Percentiles rank a stretch among this genome's conserved stretches.
phyloP scores from a whole-genome alignment of 2,113 vertebrate genomes.

The Malaclemys terrapin region DNA sequence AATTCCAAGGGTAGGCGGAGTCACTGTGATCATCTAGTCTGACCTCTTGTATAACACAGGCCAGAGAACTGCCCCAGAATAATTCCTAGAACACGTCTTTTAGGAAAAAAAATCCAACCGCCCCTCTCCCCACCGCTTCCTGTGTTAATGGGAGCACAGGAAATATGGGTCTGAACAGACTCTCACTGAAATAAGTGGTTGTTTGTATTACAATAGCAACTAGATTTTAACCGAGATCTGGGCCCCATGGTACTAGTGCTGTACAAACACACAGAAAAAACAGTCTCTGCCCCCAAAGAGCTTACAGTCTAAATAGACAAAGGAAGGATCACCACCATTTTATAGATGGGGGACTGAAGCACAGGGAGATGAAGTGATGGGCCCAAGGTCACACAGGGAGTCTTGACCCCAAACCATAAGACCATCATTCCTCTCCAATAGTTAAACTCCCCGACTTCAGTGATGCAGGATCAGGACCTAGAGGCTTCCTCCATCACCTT shows the following conservation, averaged over 20 bases:
- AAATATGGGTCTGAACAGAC: rapidly evolving
- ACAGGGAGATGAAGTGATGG: not conserved
- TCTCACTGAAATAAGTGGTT: not conserved
- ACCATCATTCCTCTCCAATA: not conserved
- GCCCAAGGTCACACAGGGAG: not conserved
- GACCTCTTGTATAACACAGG: not conserved
- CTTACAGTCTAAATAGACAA: not conserved
- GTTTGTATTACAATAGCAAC: rapidly evolving
- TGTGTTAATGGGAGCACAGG: not conserved
- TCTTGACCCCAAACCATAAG: not conserved
- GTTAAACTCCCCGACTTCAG: not conserved
- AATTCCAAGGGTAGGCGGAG: too few species aligned
- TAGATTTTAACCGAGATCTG: not conserved
- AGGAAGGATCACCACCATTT: not conserved
- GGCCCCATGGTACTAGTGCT: not conserved
- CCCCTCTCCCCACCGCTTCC: too few species aligned
- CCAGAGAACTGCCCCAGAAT: not conserved
- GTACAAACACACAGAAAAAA: not conserved
- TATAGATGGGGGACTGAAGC: not conserved
- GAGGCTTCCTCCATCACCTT: not conserved
- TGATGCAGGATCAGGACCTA: not conserved
- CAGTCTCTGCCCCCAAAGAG: not conserved
- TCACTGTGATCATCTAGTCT: not conserved
- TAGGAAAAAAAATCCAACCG: not conserved
- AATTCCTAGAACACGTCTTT: not conserved